Evolutionary conservation across 2,888 invertebrate species (phyloP), one percentile per base, ranked within the genome.

Genomic region (Calameuta pallipes): DNA sequence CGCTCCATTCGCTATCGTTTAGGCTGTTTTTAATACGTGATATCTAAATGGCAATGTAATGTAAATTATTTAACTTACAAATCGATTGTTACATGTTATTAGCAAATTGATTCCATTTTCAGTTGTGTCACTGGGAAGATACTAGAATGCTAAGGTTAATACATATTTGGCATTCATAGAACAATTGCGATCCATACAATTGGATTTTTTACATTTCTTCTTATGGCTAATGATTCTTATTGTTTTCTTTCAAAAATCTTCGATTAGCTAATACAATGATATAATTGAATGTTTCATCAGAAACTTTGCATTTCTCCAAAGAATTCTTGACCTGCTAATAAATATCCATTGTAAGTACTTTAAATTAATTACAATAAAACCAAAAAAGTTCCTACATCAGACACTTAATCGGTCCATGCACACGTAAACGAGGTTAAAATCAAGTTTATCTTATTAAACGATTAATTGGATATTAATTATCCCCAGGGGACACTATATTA

Each of bases 21-120:
- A 41, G 15, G 41, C 41, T 23, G 15, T 41, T 41, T 41, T 23
- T 41, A 41, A 23, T 23, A 41, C 4, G 6, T 15, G 41, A 41
- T 23, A 73, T 71, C 31, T 41, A 36, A 76, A 69, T 36, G 68
- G 68, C 56, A 74, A 74, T 75, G 33, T 13, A 41, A 15, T n/a
- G 71, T 69, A 74, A 75, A 76, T 71, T 68, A 3, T 56, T 56
- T 31, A 69, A 15, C 69, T 75, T 35, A 33, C 15, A 6, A 35
- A 35, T 35, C 23, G 15, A 15, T 35, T 31, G 23, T 33, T 30
- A 69, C 68, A 33, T 69, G 36, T 15, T 23, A 75, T 36, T 37
- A 75, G n/a, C 56, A 75, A 75, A 75, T 31, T 75, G 75, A 75
- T 75, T 56, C 56, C 23, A 56, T 56, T 56, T 56, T 56, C 23